Evolutionary conservation across 2,888 invertebrate species (phyloP).

Genomic region (Podotricha telesiphe): DNA sequence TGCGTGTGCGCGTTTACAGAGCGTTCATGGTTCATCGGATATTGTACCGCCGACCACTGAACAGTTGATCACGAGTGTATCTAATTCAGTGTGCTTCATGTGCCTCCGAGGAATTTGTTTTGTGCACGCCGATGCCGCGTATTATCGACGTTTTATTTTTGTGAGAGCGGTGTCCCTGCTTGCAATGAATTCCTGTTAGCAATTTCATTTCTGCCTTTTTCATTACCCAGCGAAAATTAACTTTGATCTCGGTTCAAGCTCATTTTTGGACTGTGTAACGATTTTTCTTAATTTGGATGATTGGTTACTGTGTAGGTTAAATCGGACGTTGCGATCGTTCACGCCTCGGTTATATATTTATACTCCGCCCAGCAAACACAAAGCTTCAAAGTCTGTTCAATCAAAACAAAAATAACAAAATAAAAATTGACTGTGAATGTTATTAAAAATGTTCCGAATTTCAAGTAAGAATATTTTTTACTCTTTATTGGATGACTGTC

Average conservation of each 20-base stretch:
- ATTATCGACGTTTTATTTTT: constrained; percentile 77
- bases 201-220: constrained; percentile 68
- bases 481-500: constrained; percentile 50
- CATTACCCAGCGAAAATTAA: constrained; percentile 54
- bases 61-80: constrained; percentile 75
- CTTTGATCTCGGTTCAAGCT: constrained; percentile 58
- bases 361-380: constrained; percentile 14
- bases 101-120: constrained; percentile 78
- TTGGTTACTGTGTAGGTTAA: constrained; percentile 43
- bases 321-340: constrained; percentile 45
- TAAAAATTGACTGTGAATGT: constrained; percentile 12
- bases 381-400: constrained; percentile 29
- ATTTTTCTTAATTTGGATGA: constrained; percentile 44
- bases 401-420: too few species aligned
- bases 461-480: neutral
- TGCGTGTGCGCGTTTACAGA: constrained; percentile 48
- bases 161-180: constrained; percentile 68
- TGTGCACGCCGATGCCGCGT: constrained; percentile 69
- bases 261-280: constrained; percentile 33
- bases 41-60: constrained; percentile 53
- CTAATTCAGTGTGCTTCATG: constrained; percentile 77
- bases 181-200: constrained; percentile 65
- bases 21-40: constrained; percentile 65
- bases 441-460: constrained; percentile 17
- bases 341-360: constrained; percentile 52